phyloP scores from a whole-genome alignment of 1,140 invertebrate species.

The Drosophila orosa region DNA sequence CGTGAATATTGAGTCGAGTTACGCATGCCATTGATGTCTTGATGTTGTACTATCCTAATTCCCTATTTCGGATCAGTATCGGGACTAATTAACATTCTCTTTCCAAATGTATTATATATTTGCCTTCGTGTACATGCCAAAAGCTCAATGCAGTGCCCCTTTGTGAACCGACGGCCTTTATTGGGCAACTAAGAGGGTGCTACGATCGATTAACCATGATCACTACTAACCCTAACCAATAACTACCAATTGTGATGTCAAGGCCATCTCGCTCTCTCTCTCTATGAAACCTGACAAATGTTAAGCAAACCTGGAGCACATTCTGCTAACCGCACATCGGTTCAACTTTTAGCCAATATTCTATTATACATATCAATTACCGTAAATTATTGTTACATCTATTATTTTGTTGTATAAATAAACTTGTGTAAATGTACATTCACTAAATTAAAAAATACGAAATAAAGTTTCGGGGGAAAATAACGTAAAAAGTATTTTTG shows the following conservation, averaged over 20 bases:
- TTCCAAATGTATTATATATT: slow-evolving; percentile 39
- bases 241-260: slow-evolving; percentile 68
- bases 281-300: slow-evolving; percentile 24
- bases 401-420: slow-evolving; percentile 26
- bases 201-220: slow-evolving; percentile 9
- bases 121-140: slow-evolving; percentile 34
- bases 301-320: slow-evolving; percentile 54
- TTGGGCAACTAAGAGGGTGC: slow-evolving; percentile 63
- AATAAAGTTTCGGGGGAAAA: neutral
- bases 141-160: slow-evolving; percentile 57
- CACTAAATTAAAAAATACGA: neutral
- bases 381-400: slow-evolving; percentile 21
- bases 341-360: slow-evolving; percentile 35
- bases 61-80: neutral
- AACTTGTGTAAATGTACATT: slow-evolving; percentile 42
- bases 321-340: slow-evolving; percentile 46
- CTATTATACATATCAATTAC: slow-evolving; percentile 39
- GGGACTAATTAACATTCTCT: slow-evolving; percentile 55
- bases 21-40: slow-evolving; percentile 65
- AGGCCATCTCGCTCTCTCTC: slow-evolving; percentile 37
- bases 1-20: slow-evolving; percentile 83
- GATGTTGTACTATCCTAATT: slow-evolving; percentile 41
- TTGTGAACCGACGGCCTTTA: slow-evolving; percentile 68
- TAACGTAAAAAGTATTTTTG: neutral
- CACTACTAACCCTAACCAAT: slow-evolving; percentile 33